These are phyloP conservation scores for Lindbergichthys nudifrons DNA, from an alignment of 2,797 vertebrate species.

Conservation along the genomic window DNA sequence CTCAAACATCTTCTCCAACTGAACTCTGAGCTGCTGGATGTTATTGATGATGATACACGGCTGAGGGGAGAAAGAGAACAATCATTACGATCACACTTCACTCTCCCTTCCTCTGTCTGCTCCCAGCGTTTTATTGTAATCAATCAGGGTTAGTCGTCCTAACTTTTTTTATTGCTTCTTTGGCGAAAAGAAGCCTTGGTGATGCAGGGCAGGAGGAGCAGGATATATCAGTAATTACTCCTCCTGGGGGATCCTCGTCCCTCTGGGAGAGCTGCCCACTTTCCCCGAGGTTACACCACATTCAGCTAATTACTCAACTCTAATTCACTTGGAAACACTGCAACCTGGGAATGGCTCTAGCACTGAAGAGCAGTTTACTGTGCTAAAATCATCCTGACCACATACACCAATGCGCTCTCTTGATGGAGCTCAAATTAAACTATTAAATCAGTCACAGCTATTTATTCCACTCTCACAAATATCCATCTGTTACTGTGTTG, in stretches of 20 bases:
- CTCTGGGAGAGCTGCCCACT: constrained; percentile 59
- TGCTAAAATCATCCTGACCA: constrained; percentile 36
- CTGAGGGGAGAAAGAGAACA: constrained; percentile 69
- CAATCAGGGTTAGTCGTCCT: constrained; percentile 57
- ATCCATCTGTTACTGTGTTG: background rate
- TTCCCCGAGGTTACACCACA: constrained; percentile 50
- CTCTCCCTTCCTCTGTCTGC: constrained; percentile 16
- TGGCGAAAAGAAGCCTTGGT: constrained; percentile 51
- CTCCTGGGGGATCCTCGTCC: constrained; percentile 58
- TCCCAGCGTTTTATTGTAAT: constrained; percentile 50
- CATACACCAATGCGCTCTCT: background rate
- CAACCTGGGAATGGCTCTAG: constrained; percentile 43
- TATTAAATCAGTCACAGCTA: constrained; percentile 1
- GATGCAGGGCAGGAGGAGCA: constrained; percentile 52
- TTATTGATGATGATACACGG: constrained; percentile 99
- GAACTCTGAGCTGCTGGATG: constrained; percentile 96
- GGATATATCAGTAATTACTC: constrained; percentile 65
- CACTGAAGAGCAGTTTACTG: constrained; percentile 38
- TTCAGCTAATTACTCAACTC: constrained; percentile 73
- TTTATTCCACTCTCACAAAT: constrained; percentile 5
- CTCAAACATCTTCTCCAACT: constrained; percentile 98
- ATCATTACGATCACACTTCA: constrained; percentile 27
- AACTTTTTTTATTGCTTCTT: constrained; percentile 61
- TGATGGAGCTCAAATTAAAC: constrained; percentile 16
- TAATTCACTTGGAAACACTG: constrained; percentile 71